A percentile compares a stretch with the other conserved stretches of the same genome.
phyloP scores from a whole-genome alignment of 2,888 invertebrate species.

The Terebella lapidaria region DNA sequence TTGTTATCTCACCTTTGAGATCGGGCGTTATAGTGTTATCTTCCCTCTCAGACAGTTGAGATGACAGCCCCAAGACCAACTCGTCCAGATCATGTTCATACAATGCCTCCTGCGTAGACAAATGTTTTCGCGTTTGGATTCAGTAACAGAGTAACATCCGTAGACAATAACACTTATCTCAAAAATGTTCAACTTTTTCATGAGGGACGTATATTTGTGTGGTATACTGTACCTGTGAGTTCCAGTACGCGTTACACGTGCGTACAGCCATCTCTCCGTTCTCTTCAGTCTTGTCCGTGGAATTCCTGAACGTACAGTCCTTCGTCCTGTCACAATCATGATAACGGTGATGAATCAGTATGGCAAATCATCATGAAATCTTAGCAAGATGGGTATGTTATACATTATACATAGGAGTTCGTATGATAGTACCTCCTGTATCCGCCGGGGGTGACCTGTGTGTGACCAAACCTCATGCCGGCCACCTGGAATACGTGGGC shows the following conservation, averaged over 20 bases:
- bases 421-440: constrained; percentile 26
- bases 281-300: constrained; percentile 12
- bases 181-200: too few species aligned
- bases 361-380: too few species aligned
- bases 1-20: constrained; percentile 73
- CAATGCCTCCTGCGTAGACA: constrained; percentile 2
- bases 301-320: constrained; percentile 9
- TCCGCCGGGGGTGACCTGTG: constrained; percentile 60
- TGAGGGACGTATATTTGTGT: constrained; percentile 2
- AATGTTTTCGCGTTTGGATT: too few species aligned
- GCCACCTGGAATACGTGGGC: constrained; percentile 63
- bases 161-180: too few species aligned
- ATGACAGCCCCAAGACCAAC: constrained; percentile 87
- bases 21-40: constrained; percentile 91
- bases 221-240: constrained; percentile 79
- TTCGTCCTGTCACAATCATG: too few species aligned
- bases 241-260: constrained; percentile 94
- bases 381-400: too few species aligned
- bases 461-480: constrained; percentile 63
- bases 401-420: too few species aligned
- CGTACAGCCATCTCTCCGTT: constrained; percentile 6
- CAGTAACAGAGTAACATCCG: too few species aligned
- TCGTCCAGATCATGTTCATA: constrained; percentile 65
- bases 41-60: constrained; percentile 91
- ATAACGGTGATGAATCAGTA: too few species aligned